These are phyloP conservation scores for Tiliacea citrago DNA, from an alignment of 2,888 invertebrate species.

Conservation along the genomic window DNA sequence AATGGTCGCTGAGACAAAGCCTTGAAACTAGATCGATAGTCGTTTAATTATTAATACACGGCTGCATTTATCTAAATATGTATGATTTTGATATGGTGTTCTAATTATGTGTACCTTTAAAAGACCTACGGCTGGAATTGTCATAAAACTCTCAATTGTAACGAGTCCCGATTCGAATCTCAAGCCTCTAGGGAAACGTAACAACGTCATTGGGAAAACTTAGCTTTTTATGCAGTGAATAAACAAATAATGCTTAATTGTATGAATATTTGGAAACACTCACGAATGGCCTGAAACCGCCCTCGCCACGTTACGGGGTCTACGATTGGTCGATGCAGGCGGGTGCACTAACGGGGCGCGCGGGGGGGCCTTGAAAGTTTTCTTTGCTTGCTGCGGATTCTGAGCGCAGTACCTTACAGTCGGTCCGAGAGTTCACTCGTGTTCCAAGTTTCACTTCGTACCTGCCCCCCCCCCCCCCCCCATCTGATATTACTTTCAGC, in stretches of 20 bases:
- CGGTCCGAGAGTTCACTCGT: conserved; percentile 12
- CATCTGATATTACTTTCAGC: background rate
- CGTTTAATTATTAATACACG: conserved; percentile 45
- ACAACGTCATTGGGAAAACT: background rate
- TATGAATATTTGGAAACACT: background rate
- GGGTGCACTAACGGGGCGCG: conserved; percentile 3
- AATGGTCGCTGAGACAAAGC: conserved; percentile 26
- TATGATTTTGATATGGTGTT: too few species aligned
- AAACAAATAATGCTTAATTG: background rate
- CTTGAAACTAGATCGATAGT: conserved; percentile 34
- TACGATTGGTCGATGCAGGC: conserved; percentile 24
- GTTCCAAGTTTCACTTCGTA: background rate
- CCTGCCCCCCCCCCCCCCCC: background rate
- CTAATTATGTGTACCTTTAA: background rate
- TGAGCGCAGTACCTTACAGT: conserved; percentile 15
- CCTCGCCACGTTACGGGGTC: too few species aligned
- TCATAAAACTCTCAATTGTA: background rate
- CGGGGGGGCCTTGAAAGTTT: background rate
- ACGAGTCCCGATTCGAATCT: background rate
- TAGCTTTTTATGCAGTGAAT: too few species aligned
- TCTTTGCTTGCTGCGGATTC: background rate
- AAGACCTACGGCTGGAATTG: background rate
- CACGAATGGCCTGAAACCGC: background rate
- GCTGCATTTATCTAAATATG: conserved; percentile 17
- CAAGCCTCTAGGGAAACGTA: background rate